Conservation (phyloP, 2,888 invertebrate species). For the Hydroisotoma schaefferi region DNA sequence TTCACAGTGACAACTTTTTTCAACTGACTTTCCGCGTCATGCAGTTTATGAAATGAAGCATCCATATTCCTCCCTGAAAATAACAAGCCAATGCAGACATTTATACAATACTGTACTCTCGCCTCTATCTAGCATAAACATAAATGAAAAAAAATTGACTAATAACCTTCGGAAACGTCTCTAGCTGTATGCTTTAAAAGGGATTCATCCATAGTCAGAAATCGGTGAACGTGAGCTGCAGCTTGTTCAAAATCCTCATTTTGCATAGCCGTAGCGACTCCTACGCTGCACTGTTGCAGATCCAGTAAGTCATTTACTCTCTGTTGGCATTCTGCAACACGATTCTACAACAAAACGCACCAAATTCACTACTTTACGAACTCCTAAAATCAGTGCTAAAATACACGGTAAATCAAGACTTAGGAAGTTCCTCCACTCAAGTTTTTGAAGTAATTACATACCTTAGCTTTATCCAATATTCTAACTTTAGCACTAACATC, state of each 20-base stretch:
- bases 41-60: conserved; percentile 67
- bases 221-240: conserved; percentile 91
- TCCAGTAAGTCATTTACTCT: conserved; percentile 93
- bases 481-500: conserved; percentile 95
- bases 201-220: conserved; percentile 86
- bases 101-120: conserved; percentile 10
- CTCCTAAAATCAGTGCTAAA: neutral
- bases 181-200: conserved; percentile 71
- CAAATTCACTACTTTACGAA: neutral
- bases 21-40: conserved; percentile 71
- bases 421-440: too few relatives aligned
- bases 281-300: conserved; percentile 90
- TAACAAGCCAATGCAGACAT: conserved; percentile 12
- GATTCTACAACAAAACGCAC: conserved; percentile 59
- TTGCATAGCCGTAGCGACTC: conserved; percentile 89
- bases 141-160: neutral
- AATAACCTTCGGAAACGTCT: conserved; percentile 64
- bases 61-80: conserved; percentile 64
- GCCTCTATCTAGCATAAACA: neutral
- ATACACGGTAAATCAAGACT: too few relatives aligned
- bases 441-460: conserved; percentile 53
- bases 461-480: conserved; percentile 85
- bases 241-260: conserved; percentile 97
- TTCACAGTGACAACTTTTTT: conserved; percentile 68
- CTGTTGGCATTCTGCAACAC: conserved; percentile 90